Conservation (phyloP, 2,113 vertebrate species). For the Melanocharis versteri region DNA sequence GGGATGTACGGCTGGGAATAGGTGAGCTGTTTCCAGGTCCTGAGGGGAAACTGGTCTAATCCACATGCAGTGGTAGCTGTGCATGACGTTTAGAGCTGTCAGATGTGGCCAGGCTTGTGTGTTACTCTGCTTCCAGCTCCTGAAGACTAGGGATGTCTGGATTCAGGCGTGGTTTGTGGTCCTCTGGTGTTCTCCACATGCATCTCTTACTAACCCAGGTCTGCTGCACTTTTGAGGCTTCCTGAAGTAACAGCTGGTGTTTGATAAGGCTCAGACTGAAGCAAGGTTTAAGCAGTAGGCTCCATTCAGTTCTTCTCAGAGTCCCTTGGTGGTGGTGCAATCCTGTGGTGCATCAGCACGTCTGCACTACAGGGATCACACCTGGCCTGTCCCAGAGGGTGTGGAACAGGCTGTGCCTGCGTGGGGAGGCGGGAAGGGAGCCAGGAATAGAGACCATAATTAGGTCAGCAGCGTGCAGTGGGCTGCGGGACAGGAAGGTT, state of each 20-base stretch:
- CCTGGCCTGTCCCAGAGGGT: background rate
- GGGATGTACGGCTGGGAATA: background rate
- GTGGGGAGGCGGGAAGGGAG: background rate
- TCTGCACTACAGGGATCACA: background rate
- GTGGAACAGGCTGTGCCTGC: background rate
- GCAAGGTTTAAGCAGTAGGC: background rate
- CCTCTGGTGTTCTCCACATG: background rate
- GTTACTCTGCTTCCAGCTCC: background rate
- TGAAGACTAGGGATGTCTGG: background rate
- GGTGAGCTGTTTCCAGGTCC: slow-evolving; percentile 18
- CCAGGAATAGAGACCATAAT: background rate
- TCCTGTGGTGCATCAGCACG: background rate
- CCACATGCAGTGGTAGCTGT: background rate
- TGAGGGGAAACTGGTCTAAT: background rate
- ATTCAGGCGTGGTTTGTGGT: background rate
- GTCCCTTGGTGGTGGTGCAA: background rate
- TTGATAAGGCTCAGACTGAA: background rate
- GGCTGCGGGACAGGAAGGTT: background rate
- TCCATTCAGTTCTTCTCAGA: background rate
- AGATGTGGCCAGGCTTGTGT: background rate
- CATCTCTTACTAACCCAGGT: background rate
- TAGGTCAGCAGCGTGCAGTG: background rate
- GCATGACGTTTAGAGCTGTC: background rate
- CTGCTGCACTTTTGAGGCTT: background rate
- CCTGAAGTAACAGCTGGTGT: background rate